phyloP scores from a whole-genome alignment of 2,113 vertebrate genomes.

The Dromas ardeola region DNA sequence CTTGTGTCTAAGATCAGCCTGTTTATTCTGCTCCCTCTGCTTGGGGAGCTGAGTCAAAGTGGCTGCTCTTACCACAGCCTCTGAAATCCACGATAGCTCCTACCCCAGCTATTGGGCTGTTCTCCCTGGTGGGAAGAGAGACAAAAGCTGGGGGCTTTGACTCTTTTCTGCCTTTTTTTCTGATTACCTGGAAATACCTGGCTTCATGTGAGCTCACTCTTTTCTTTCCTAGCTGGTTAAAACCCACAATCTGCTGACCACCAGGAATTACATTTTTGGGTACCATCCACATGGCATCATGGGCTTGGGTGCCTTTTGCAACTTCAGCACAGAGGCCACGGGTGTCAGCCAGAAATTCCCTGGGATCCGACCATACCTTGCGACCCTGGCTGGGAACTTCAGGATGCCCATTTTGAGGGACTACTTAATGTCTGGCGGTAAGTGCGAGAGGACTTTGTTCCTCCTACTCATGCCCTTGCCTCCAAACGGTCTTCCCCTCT shows the following conservation, averaged over 20 bases:
- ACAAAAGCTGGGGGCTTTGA: background rate
- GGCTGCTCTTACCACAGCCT: background rate
- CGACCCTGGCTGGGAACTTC: conserved; percentile 95
- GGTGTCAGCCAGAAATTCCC: conserved; percentile 94
- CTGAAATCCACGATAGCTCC: background rate
- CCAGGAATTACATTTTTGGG: conserved; percentile 94
- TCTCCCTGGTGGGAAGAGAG: background rate
- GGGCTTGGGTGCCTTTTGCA: conserved; percentile 93
- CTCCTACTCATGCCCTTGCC: background rate
- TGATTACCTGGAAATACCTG: background rate
- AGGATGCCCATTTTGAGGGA: conserved; percentile 91
- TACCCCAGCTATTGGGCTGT: background rate
- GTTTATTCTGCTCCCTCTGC: background rate
- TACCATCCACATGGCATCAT: conserved; percentile 97
- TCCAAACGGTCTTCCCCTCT: background rate
- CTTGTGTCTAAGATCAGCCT: background rate
- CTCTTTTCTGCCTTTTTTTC: background rate
- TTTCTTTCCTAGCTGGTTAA: conserved; percentile 86
- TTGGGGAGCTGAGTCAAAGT: background rate
- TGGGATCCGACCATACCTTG: conserved; percentile 90
- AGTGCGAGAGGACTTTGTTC: conserved; percentile 19
- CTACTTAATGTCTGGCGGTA: conserved; percentile 97
- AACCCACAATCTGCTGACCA: conserved; percentile 91
- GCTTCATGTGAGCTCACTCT: background rate
- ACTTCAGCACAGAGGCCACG: conserved; percentile 95